phyloP scores from a whole-genome alignment of 1,140 invertebrate genomes.

The Brachionus rotundiformis region DNA sequence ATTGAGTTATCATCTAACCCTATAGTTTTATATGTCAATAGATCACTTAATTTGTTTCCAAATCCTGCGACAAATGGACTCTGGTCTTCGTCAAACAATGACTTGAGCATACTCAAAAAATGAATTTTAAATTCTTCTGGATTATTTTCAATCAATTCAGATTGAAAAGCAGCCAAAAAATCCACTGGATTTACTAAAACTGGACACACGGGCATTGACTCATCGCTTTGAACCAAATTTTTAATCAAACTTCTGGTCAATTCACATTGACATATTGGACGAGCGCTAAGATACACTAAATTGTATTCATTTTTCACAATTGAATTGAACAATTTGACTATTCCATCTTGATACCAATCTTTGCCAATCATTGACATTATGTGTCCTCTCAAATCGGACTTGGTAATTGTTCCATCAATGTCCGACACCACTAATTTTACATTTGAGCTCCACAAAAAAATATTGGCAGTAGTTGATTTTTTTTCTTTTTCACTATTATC shows the following conservation, averaged over 20 bases:
- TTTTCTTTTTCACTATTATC: not conserved
- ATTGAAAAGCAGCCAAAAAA: slow-evolving; percentile 84
- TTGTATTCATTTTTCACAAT: slow-evolving; percentile 88
- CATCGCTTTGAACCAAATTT: slow-evolving; percentile 81
- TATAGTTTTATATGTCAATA: slow-evolving; percentile 95
- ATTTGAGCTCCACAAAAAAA: slow-evolving; percentile 93
- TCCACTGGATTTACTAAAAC: slow-evolving; percentile 94
- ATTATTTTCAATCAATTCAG: slow-evolving; percentile 97
- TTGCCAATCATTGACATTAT: slow-evolving; percentile 93
- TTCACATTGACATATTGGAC: slow-evolving; percentile 88
- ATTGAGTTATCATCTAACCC: slow-evolving; percentile 92
- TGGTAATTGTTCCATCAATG: slow-evolving; percentile 99
- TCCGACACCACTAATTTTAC: slow-evolving; percentile 98
- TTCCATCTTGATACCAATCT: slow-evolving; percentile 73
- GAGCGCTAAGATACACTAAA: slow-evolving; percentile 79
- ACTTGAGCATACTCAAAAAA: slow-evolving; percentile 90
- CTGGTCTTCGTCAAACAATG: slow-evolving; percentile 74
- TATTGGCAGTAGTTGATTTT: slow-evolving; percentile 66
- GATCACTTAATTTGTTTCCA: slow-evolving; percentile 83
- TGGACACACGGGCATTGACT: slow-evolving; percentile 90
- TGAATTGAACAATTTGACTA: slow-evolving; percentile 93
- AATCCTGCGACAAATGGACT: slow-evolving; percentile 95
- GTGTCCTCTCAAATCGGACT: slow-evolving; percentile 96
- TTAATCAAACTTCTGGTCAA: slow-evolving; percentile 89
- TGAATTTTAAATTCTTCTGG: slow-evolving; percentile 99